phyloP scores from a whole-genome alignment of 2,113 vertebrate species.

The Bostrychus sinensis region DNA sequence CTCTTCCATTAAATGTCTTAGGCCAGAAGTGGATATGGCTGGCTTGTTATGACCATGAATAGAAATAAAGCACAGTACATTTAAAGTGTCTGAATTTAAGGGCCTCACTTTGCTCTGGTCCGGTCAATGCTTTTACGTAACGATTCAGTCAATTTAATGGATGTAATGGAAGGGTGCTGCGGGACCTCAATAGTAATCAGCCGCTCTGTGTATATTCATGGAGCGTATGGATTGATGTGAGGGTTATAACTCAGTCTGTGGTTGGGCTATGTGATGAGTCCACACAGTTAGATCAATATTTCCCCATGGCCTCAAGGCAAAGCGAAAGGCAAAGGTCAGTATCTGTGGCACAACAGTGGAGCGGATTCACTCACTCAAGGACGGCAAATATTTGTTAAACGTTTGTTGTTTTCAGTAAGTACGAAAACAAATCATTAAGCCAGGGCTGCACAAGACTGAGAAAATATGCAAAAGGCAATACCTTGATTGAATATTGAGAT shows the following conservation, averaged over 20 bases:
- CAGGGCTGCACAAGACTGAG: neutral
- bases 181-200: slow-evolving; percentile 18
- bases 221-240: slow-evolving; percentile 10
- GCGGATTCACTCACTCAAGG: slow-evolving; percentile 7
- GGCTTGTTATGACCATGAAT: too few relatives aligned
- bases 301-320: slow-evolving; percentile 5
- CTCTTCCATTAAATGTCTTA: too few relatives aligned
- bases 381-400: slow-evolving; percentile 23
- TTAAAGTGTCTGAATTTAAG: neutral
- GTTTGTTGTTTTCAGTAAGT: neutral
- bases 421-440: neutral
- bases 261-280: slow-evolving; percentile 1
- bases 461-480: neutral
- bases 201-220: neutral
- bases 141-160: neutral
- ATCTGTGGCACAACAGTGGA: neutral
- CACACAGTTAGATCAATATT: slow-evolving; percentile 17
- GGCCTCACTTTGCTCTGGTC: neutral
- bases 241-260: slow-evolving; percentile 3
- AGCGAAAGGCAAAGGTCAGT: slow-evolving; percentile 10
- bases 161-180: slow-evolving; percentile 4
- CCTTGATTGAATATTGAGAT: too few relatives aligned
- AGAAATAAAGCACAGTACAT: neutral
- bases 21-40: too few relatives aligned
- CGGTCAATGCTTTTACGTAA: slow-evolving; percentile 20